A percentile compares a stretch with the other conserved stretches of the same genome.
These are phyloP conservation scores for Dasypolia templi DNA, from an alignment of 2,888 invertebrate genomes.

Conservation along the genomic window DNA sequence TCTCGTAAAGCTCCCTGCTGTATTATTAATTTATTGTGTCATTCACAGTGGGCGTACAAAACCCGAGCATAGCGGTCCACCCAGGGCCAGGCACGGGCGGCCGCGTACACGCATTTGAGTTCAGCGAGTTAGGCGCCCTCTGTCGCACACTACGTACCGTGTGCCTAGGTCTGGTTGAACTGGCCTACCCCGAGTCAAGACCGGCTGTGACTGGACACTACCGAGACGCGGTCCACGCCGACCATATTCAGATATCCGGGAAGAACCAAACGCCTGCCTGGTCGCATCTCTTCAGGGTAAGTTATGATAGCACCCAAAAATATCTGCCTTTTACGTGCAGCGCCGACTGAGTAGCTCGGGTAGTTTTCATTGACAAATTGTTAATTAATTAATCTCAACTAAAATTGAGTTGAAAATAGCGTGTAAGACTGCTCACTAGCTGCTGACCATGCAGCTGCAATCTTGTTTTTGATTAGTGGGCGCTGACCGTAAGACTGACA, in stretches of 20 bases:
- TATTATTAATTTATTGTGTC: too few relatives aligned
- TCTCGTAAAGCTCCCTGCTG: neutral
- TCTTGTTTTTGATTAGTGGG: too few relatives aligned
- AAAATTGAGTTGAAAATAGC: too few relatives aligned
- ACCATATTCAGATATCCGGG: conserved; percentile 69
- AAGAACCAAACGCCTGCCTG: conserved; percentile 92
- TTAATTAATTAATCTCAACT: too few relatives aligned
- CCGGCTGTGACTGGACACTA: conserved; percentile 92
- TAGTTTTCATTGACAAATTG: too few relatives aligned
- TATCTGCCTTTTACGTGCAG: too few relatives aligned
- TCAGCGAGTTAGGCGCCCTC: conserved; percentile 93
- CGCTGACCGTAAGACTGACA: too few relatives aligned
- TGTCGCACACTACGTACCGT: conserved; percentile 94
- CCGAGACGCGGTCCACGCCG: conserved; percentile 77
- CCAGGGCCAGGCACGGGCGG: conserved; percentile 60
- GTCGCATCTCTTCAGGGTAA: conserved; percentile 93
- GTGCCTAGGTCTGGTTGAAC: conserved; percentile 95
- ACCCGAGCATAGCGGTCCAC: neutral
- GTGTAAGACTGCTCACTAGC: too few relatives aligned
- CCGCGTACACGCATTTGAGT: conserved; percentile 92
- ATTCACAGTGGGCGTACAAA: conserved; percentile 35
- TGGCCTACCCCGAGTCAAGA: conserved; percentile 95
- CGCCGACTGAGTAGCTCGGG: too few relatives aligned
- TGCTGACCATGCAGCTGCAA: too few relatives aligned
- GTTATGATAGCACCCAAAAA: too few relatives aligned